These are phyloP conservation scores for Ericerus pela DNA, from an alignment of 1,140 invertebrate genomes.

Conservation along the genomic window DNA sequence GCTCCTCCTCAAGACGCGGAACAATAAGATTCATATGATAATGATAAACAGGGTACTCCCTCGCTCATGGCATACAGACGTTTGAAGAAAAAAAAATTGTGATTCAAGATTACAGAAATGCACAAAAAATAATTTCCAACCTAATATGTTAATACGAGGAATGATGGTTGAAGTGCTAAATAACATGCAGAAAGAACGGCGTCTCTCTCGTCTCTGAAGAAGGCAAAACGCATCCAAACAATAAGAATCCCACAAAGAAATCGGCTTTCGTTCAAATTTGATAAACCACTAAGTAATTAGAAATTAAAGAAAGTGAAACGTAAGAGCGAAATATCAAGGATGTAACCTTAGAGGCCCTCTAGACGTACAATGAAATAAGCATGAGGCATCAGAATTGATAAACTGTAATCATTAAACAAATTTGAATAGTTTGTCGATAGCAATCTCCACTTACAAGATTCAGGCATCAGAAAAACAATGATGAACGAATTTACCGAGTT, in stretches of 20 bases:
- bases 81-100: no score
- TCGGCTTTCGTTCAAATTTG: background rate
- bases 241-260: background rate
- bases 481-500: background rate
- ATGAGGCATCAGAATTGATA: background rate
- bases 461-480: background rate
- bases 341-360: conserved; percentile 11
- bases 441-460: background rate
- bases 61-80: no score
- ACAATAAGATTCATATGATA: no score
- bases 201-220: background rate
- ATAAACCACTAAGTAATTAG: background rate
- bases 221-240: background rate
- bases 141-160: background rate
- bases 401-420: background rate
- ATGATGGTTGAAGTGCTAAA: background rate
- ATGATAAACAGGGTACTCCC: no score
- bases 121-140: no score
- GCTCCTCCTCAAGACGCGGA: no score
- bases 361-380: conserved; percentile 5
- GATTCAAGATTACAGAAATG: no score
- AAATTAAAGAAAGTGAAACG: background rate
- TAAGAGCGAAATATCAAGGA: no score
- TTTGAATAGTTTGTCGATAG: background rate
- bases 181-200: background rate